Evolutionary conservation across 2,888 invertebrate genomes (phyloP), one percentile per base, ranked within the genome.

Genomic region (Xylota sylvarum): DNA sequence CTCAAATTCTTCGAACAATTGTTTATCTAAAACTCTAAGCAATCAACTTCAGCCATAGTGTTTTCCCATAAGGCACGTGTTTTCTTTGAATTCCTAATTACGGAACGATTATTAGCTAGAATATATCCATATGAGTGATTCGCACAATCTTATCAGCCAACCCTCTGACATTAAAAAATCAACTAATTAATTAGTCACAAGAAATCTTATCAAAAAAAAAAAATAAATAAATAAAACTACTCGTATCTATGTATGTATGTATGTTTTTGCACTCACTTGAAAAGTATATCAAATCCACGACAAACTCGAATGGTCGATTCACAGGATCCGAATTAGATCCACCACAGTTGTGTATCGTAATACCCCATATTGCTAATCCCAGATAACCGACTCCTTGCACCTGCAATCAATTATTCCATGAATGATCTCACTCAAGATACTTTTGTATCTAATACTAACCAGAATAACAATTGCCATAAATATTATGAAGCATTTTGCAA

Each of bases 401-500:
- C 92, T 92, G 67, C 32, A 88, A 88, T 58, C 43, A 60, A 43
- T 55, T 27, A 46, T 65, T 19, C 9, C 9, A 17, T 65, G 19
- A 62, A 9, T 62, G 32, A 30, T 65, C n/a, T 14, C 27, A 56
- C 27, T 10, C 48, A 50, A 40, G 9, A 32, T 50, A 65, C 32
- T 40, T 40, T 14, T 19, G 64, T 43, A 55, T 58, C 35, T 9
- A 14, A 56, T 56, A 89, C 91, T 90, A 88, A 92, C 91, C 90
- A 91, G 76, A 88, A 91, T 90, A 12, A 91, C 90, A 70, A 91
- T 48, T 9, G 91, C 90, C 91, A 91, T 91, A 82, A 91, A 91
- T 40, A 91, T 88, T 76, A 92, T 91, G 79, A 91, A 92, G 76
- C 91, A 91, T 88, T 92, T 91, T 60, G 91, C 91, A 70, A 91